Base-by-base conservation (phyloP, 1,140 invertebrate species). In the Aphaenogaster rudis region DNA sequence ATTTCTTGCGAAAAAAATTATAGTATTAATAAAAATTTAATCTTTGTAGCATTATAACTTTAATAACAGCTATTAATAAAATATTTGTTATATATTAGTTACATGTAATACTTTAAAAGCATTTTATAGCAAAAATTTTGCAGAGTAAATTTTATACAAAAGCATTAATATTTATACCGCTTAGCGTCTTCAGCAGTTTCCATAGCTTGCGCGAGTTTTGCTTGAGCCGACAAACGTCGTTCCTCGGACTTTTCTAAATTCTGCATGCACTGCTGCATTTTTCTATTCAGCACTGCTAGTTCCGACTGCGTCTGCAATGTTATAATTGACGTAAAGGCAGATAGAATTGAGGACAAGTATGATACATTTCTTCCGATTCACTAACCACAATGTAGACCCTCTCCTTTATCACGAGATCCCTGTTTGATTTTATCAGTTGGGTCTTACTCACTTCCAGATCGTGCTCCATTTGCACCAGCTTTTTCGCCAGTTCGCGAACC, bases 161-260 rank as follows among this genome's bases (percentile, higher is more conserved):
- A 74, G 6, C 33, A 42, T 39, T 8, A 42, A 57, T 59, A 76
- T 76, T 17, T 33, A n/a, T 94, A 98, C 98, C 98, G 97, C 95
- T 97, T 97, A 88, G 97, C 97, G 94, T 98, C 98, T 94, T 98
- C 98, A 91, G 97, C 97, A 81, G 97, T 97, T 92, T 98, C 97
- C 45, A 97, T 97, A 39, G 98, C 97, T 94, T 98, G 97, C 78
- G 97, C 96, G 81, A 98, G 95, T 93, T 98, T 98, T 52, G 95
- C 92, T 81, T 97, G 96, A 64, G 97, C 97, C 64, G 96, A 96
- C 88, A 96, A 95, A 57, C 97, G 96, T 87, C 97, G 96, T 92
- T 97, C 97, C 92, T 98, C 98, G 50, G 97, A 97, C 88, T 97
- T 96, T 93, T 98, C 98, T 86, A 98, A 94, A 93, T 98, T 97